Conservation (phyloP, 64 coral and sea anemone species). For the Montipora sp. region DNA sequence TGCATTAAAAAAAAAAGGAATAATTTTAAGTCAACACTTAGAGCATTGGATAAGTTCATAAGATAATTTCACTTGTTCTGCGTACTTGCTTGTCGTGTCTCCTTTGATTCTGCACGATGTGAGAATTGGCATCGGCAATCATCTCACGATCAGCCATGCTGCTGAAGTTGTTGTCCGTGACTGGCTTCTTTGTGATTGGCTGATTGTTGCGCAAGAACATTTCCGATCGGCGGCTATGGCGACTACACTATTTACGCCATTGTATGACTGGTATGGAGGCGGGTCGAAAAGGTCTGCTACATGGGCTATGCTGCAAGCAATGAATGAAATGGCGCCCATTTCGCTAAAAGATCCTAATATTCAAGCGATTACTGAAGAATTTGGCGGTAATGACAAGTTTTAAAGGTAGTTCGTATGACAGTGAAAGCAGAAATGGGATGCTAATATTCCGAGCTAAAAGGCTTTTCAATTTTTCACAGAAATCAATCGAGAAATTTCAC, state of each 20-base stretch:
- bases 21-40: background rate
- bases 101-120: conserved; percentile 22
- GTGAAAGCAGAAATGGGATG: background rate
- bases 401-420: conserved; percentile 51
- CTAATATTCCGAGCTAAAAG: background rate
- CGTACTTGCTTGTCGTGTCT: conserved; percentile 41
- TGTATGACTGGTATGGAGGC: no score
- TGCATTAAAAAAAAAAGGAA: conserved; percentile 2
- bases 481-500: conserved; percentile 85
- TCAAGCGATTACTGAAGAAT: conserved; percentile 46
- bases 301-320: no score
- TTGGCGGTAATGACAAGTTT: conserved; percentile 73
- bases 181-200: no score
- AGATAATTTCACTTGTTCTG: background rate
- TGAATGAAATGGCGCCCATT: conserved; percentile 97
- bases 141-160: conserved; percentile 6
- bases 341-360: conserved; percentile 77
- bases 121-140: no score
- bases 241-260: no score
- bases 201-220: no score
- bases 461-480: conserved; percentile 43
- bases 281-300: no score
- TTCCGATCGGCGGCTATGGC: no score
- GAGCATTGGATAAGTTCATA: background rate
- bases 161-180: background rate